These are phyloP conservation scores for Rhingia campestris DNA, from an alignment of 2,888 invertebrate genomes.

Conservation along the genomic window DNA sequence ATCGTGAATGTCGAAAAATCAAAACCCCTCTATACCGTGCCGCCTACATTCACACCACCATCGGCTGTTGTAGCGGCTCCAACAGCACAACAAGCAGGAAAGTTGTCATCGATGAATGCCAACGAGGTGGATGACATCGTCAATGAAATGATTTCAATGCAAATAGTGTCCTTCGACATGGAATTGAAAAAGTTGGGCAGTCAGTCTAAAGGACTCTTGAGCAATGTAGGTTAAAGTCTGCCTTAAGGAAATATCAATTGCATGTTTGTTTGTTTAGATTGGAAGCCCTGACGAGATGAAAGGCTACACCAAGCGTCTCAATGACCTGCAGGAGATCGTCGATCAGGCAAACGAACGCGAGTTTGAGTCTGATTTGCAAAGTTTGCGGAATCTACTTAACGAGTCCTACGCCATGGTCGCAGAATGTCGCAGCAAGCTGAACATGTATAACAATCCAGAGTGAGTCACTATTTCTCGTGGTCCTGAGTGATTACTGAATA, in stretches of 20 bases:
- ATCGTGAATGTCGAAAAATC: constrained; percentile 55
- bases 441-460: constrained; percentile 80
- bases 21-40: constrained; percentile 80
- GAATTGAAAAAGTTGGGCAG: constrained; percentile 86
- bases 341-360: constrained; percentile 86
- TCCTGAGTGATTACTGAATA: neutral
- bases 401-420: constrained; percentile 82
- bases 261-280: constrained; percentile 77
- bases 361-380: constrained; percentile 85
- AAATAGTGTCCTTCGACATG: constrained; percentile 86
- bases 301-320: constrained; percentile 83
- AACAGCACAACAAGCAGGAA: constrained; percentile 23
- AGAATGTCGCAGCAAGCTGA: constrained; percentile 81
- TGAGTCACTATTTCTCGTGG: constrained; percentile 70
- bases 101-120: constrained; percentile 55
- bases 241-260: neutral
- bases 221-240: constrained; percentile 75
- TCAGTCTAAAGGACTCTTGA: constrained; percentile 83
- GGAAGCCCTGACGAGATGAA: constrained; percentile 85
- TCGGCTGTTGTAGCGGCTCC: constrained; percentile 44
- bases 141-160: constrained; percentile 86
- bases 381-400: constrained; percentile 83
- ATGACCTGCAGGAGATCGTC: constrained; percentile 85
- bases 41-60: constrained; percentile 78
- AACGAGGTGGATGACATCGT: constrained; percentile 81